Percentiles rank a stretch among this genome's conserved stretches.
Evolutionary conservation across 2,888 invertebrate species (phyloP).

Genomic region (Nasonovia ribisnigri): DNA sequence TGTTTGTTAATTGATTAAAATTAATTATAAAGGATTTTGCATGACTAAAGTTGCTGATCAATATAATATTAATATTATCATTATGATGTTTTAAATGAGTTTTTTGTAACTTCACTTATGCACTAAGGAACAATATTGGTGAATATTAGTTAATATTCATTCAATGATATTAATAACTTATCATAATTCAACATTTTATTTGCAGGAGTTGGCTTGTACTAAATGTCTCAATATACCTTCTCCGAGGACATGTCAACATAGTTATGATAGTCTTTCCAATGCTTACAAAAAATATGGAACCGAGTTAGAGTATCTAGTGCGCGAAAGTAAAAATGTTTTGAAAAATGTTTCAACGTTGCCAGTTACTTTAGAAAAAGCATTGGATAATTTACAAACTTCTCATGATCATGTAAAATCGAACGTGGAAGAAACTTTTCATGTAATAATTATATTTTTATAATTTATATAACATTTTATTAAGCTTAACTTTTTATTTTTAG

Average conservation of each 20-base stretch:
- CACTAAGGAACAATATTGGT: too few relatives aligned
- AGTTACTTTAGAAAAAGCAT: conserved; percentile 80
- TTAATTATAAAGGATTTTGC: too few relatives aligned
- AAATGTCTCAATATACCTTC: conserved; percentile 84
- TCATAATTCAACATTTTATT: conserved; percentile 19
- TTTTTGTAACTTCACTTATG: too few relatives aligned
- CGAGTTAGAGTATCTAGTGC: conserved; percentile 81
- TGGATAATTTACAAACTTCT: conserved; percentile 88
- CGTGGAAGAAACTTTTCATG: conserved; percentile 80
- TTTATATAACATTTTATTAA: not conserved
- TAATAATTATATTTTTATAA: conserved; percentile 61
- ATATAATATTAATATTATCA: too few relatives aligned
- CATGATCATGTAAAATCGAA: conserved; percentile 87
- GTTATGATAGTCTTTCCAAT: conserved; percentile 84
- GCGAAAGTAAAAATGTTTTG: conserved; percentile 82
- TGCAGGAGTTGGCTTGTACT: conserved; percentile 85
- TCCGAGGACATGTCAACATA: conserved; percentile 86
- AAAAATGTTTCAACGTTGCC: conserved; percentile 83
- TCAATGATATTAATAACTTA: not conserved
- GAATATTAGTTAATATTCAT: not conserved
- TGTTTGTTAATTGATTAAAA: not conserved
- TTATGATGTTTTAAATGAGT: not conserved
- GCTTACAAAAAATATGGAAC: conserved; percentile 84
- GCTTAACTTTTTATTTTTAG: conserved; percentile 70
- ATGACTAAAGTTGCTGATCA: too few relatives aligned